Percentiles rank a stretch among this genome's conserved stretches.
Conservation (phyloP, 2,797 vertebrate genomes). For the Leuciscus waleckii region DNA sequence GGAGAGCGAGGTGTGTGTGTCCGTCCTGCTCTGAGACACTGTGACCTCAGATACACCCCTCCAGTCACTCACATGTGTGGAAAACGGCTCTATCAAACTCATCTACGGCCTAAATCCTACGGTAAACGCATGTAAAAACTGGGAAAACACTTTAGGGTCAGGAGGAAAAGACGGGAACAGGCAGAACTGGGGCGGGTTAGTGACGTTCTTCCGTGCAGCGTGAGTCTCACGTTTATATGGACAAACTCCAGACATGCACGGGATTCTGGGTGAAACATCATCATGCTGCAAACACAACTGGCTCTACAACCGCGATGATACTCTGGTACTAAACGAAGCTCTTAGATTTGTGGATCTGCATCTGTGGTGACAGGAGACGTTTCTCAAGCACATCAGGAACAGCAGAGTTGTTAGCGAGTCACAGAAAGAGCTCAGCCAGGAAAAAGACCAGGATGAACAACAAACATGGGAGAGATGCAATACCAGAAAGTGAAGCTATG, state of each 20-base stretch:
- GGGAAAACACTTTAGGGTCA: background rate
- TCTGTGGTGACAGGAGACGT: slow-evolving; percentile 23
- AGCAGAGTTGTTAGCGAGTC: slow-evolving; percentile 4
- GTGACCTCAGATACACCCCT: slow-evolving; percentile 72
- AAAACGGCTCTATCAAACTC: slow-evolving; percentile 4
- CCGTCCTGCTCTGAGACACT: slow-evolving; percentile 72
- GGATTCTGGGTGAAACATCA: background rate
- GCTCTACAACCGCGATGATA: background rate
- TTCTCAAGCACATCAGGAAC: background rate
- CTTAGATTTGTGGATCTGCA: background rate
- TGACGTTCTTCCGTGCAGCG: background rate
- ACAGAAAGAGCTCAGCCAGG: slow-evolving; percentile 55
- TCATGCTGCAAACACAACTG: slow-evolving; percentile 5
- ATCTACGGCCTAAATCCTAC: background rate
- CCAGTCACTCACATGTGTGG: slow-evolving; percentile 55
- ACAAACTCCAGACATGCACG: background rate
- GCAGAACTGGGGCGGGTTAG: slow-evolving; percentile 13
- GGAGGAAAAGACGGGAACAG: background rate
- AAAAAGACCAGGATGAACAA: slow-evolving; percentile 31
- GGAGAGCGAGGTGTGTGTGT: slow-evolving; percentile 63
- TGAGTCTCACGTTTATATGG: background rate
- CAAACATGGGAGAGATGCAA: slow-evolving; percentile 11
- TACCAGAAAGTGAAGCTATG: slow-evolving; percentile 26
- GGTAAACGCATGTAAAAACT: background rate
- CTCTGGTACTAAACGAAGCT: background rate